Percentiles rank a stretch among this genome's conserved stretches.
phyloP scores from a whole-genome alignment of 2,797 vertebrate genomes.

The Apogon hyalosoma region DNA sequence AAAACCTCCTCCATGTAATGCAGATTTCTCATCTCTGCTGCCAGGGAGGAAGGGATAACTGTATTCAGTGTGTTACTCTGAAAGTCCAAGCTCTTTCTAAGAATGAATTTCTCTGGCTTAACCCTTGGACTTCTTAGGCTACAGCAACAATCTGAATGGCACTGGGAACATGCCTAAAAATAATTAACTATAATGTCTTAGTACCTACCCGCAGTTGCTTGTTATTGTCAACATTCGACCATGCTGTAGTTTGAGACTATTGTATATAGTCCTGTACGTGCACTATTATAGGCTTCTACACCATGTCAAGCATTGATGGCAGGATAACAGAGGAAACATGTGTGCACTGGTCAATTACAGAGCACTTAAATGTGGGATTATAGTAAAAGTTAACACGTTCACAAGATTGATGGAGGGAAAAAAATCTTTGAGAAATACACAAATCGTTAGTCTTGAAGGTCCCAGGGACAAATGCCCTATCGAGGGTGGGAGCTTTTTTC shows the following conservation, averaged over 20 bases:
- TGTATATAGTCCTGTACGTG: too few relatives aligned
- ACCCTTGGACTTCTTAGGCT: conserved; percentile 57
- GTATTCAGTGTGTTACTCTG: conserved; percentile 38
- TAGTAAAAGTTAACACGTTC: too few relatives aligned
- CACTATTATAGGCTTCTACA: too few relatives aligned
- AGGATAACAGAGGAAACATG: not conserved
- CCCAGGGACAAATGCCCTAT: conserved; percentile 2
- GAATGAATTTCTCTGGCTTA: conserved; percentile 69
- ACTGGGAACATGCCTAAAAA: conserved; percentile 45
- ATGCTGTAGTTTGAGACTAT: conserved; percentile 3
- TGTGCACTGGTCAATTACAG: too few relatives aligned
- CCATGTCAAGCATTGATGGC: not conserved
- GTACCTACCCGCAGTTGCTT: not conserved
- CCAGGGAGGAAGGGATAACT: conserved; percentile 42
- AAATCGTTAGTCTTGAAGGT: not conserved
- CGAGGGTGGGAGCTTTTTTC: conserved; percentile 6
- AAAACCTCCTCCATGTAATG: not conserved
- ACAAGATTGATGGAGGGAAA: too few relatives aligned
- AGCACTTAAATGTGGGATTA: too few relatives aligned
- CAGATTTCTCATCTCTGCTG: conserved; percentile 16
- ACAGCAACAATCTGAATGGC: conserved; percentile 29
- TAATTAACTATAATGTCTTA: conserved; percentile 28
- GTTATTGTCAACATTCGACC: conserved; percentile 20
- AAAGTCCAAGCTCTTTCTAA: conserved; percentile 66
- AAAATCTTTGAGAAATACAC: too few relatives aligned